Evolutionary conservation across 2,797 vertebrate species (phyloP).

Genomic region (Ptychadena robeensis): DNA sequence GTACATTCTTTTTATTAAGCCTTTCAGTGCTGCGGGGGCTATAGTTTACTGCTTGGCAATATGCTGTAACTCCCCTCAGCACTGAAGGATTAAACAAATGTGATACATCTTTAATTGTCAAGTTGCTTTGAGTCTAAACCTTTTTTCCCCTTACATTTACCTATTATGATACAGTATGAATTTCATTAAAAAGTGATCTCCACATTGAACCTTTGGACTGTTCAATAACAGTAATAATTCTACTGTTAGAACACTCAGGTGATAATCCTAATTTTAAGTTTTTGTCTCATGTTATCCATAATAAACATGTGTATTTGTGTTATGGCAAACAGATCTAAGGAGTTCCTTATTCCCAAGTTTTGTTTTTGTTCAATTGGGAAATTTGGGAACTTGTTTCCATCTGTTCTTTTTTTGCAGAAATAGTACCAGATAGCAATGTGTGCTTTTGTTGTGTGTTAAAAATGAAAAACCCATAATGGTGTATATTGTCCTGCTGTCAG

Average conservation of each 20-base stretch:
- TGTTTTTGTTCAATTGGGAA: too few relatives aligned
- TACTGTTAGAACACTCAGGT: not conserved
- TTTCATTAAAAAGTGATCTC: constrained; percentile 37
- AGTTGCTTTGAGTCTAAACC: constrained; percentile 43
- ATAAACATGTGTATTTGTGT: not conserved
- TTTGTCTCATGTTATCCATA: not conserved
- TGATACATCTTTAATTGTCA: constrained; percentile 55
- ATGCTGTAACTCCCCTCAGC: constrained; percentile 34
- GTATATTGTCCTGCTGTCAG: not conserved
- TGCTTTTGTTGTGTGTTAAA: not conserved
- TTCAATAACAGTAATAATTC: not conserved
- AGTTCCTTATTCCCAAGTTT: not conserved
- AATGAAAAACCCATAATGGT: too few relatives aligned
- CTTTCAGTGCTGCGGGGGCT: constrained; percentile 33
- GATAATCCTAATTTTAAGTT: not conserved
- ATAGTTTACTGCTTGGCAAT: constrained; percentile 51
- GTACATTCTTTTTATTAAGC: constrained; percentile 52
- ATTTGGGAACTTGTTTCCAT: not conserved
- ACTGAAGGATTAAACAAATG: constrained; percentile 50
- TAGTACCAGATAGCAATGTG: not conserved
- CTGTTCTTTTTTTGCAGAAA: not conserved
- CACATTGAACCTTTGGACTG: constrained; percentile 8
- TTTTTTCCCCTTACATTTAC: constrained; percentile 28
- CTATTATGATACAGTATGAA: constrained; percentile 26
- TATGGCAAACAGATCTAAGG: too few relatives aligned